Percentiles rank a stretch among this genome's conserved stretches.
phyloP scores from a whole-genome alignment of 1,140 invertebrate genomes.

The Cydia fagiglandana region DNA sequence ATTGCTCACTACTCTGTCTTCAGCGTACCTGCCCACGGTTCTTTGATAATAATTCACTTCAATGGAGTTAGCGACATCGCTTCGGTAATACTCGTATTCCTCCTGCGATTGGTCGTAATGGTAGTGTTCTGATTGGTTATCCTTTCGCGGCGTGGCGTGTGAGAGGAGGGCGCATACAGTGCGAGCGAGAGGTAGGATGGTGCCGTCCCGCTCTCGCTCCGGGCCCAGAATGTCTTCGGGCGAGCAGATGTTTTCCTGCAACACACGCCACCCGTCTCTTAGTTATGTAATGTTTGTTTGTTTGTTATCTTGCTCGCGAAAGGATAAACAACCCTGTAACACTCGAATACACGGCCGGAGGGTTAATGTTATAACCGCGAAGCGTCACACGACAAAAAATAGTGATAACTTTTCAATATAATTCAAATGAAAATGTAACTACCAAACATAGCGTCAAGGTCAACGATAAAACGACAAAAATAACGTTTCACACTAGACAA shows the following conservation, averaged over 20 bases:
- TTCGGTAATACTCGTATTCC: slow-evolving; percentile 33
- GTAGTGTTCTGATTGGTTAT: slow-evolving; percentile 60
- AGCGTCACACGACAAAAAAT: neutral
- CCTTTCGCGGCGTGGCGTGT: slow-evolving; percentile 72
- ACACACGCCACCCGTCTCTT: slow-evolving; percentile 81
- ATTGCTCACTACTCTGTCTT: slow-evolving; percentile 73
- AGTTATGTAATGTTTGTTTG: slow-evolving; percentile 41
- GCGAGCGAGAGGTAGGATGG: slow-evolving; percentile 67
- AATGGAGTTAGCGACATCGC: slow-evolving; percentile 38
- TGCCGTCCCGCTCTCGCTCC: slow-evolving; percentile 57
- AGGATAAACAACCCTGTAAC: slow-evolving; percentile 67
- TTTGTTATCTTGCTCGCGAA: slow-evolving; percentile 50
- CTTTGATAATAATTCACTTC: slow-evolving; percentile 62
- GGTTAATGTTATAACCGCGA: slow-evolving; percentile 33
- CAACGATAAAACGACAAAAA: no score
- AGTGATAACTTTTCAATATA: no score
- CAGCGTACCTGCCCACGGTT: slow-evolving; percentile 53
- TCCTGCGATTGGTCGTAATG: slow-evolving; percentile 43
- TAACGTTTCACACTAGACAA: no score
- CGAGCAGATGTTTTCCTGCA: slow-evolving; percentile 88
- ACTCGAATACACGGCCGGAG: slow-evolving; percentile 49
- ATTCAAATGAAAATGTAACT: no score
- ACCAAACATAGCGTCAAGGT: no score
- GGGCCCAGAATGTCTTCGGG: slow-evolving; percentile 84
- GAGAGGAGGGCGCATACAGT: slow-evolving; percentile 80